Conservation (phyloP, 2,888 invertebrate genomes). For the Sycophila texana region DNA sequence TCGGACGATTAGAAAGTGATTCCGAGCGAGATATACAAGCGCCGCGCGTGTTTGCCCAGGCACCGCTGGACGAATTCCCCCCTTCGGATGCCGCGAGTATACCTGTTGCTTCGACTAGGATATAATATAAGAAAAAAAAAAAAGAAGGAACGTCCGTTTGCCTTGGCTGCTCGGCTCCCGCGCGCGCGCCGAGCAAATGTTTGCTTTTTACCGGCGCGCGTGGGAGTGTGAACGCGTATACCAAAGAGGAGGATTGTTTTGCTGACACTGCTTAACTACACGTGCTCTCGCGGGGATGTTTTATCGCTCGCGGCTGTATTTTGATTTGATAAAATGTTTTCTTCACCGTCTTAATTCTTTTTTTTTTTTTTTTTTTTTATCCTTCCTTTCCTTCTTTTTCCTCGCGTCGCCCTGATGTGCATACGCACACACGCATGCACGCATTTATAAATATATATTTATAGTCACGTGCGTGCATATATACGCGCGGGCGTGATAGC, state of each 20-base stretch:
- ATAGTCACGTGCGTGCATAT: not conserved
- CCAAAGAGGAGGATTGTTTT: slow-evolving; percentile 11
- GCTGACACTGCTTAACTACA: not conserved
- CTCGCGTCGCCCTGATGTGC: not conserved
- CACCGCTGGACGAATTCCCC: slow-evolving; percentile 8
- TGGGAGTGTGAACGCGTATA: not conserved
- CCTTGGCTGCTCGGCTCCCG: slow-evolving; percentile 4
- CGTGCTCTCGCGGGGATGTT: not conserved
- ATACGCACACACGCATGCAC: not conserved
- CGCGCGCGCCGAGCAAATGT: slow-evolving; percentile 38
- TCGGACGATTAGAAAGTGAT: slow-evolving; percentile 37
- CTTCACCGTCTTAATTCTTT: not conserved
- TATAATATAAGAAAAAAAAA: not conserved
- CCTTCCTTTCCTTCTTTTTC: slow-evolving; percentile 18
- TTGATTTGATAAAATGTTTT: not conserved
- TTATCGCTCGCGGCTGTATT: not conserved
- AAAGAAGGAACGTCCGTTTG: slow-evolving; percentile 34
- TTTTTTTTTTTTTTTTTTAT: slow-evolving; percentile 9
- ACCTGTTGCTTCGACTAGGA: no score
- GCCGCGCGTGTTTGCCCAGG: slow-evolving; percentile 21
- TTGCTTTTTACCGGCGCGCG: slow-evolving; percentile 14
- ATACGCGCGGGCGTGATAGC: not conserved
- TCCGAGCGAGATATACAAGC: slow-evolving; percentile 6
- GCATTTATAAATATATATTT: not conserved
- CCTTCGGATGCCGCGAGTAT: not conserved